Evolutionary conservation across 1,140 invertebrate genomes (phyloP), one percentile per base, ranked within the genome.

Genomic region (Drosophila gunungcola): DNA sequence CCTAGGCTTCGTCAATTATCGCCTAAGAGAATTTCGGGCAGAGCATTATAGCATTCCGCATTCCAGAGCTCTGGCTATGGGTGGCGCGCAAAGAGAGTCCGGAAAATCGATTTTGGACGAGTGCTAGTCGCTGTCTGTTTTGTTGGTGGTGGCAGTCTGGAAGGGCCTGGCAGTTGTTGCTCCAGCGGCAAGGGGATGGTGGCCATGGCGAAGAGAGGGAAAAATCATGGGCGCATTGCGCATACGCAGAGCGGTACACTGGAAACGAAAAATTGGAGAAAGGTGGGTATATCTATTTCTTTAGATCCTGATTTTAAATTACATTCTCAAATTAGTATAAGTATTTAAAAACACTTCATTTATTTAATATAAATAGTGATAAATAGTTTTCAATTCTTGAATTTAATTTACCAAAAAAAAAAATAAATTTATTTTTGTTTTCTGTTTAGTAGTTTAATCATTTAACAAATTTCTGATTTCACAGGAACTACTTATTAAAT

Each of bases 181-280:
- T 46, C 57, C 25, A 53, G 49, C 29, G 36, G 73, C n/a, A 42
- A 36, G 57, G 51, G 57, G 43, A 34, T 57, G 54, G 52, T 42
- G 62, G 36, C 25, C 29, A 25, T 6, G 39, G 11, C 9, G 4
- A 42, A 45, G 13, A 41, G 27, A 11, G 43, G 29, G 38, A 46
- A 34, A 52, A 39, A 46, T 3, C 46, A 2, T 46, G 46, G 12
- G 39, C 29, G 45, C 39, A 78, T 81, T 88, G 82, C 82, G 82
- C 84, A 86, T 82, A 78, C 79, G 79, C 82, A 73, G 45, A 73
- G 73, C 0, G n/a, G n/a, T 82, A 65, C 83, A 86, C 83, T 75
- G 73, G 4, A 10, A 21, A 21, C 21, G 21, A 55, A 55, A 1
- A 3, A 16, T 2, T 10, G 5, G 2, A 13, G 43, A 25, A 46